Percentiles rank a stretch among this genome's conserved stretches.
These are phyloP conservation scores for Rostratula benghalensis DNA, from an alignment of 2,113 vertebrate species.

Conservation along the genomic window DNA sequence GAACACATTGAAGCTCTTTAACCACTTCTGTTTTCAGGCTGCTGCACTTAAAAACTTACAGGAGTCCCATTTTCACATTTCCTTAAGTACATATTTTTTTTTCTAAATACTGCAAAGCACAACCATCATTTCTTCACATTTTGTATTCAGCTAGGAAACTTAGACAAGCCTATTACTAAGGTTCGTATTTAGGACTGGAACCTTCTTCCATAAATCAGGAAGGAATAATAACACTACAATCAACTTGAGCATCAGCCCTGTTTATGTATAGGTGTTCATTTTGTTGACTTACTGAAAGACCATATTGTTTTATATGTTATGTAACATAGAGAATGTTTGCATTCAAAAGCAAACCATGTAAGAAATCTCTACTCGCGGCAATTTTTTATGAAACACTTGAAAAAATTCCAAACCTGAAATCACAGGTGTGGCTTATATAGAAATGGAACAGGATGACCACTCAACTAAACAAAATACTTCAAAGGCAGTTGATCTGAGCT, in stretches of 20 bases:
- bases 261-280: background rate
- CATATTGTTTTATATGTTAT: background rate
- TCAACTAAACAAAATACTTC: background rate
- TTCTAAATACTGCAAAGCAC: background rate
- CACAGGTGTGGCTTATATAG: background rate
- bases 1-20: background rate
- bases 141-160: background rate
- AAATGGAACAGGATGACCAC: background rate
- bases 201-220: background rate
- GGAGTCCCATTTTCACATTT: background rate
- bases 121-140: background rate
- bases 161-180: background rate
- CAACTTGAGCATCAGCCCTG: background rate
- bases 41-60: background rate
- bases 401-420: background rate
- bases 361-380: background rate
- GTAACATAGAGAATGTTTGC: background rate
- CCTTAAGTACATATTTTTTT: background rate
- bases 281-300: background rate
- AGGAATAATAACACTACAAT: background rate
- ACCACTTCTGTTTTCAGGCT: background rate
- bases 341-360: background rate
- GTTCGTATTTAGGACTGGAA: background rate
- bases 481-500: background rate
- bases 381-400: background rate